phyloP scores from a whole-genome alignment of 2,888 invertebrate species.

The Nasonia oneida region DNA sequence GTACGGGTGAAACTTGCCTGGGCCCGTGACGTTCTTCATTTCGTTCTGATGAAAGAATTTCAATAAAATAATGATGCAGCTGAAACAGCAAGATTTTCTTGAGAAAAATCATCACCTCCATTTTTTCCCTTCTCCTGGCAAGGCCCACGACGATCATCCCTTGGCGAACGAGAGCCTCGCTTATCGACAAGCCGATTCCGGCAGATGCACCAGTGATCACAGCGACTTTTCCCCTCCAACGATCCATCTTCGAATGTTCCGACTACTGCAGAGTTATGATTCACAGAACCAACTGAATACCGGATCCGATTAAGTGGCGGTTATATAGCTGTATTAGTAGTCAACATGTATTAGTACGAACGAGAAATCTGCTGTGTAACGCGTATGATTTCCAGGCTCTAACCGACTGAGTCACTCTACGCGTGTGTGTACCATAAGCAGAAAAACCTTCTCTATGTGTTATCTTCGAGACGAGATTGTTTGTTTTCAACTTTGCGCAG shows the following conservation, averaged over 20 bases:
- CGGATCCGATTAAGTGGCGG: too few relatives aligned
- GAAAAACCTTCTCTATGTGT: too few relatives aligned
- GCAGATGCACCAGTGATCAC: slow-evolving; percentile 61
- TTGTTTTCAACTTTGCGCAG: too few relatives aligned
- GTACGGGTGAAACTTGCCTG: background rate
- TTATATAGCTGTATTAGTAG: too few relatives aligned
- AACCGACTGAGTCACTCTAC: too few relatives aligned
- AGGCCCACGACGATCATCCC: slow-evolving; percentile 15
- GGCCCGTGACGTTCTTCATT: background rate
- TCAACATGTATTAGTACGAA: too few relatives aligned
- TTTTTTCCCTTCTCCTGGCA: background rate
- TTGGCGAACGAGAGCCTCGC: slow-evolving; percentile 5
- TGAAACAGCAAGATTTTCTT: background rate
- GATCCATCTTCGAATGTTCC: background rate
- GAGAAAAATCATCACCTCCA: background rate
- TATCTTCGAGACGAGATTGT: too few relatives aligned
- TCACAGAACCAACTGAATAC: background rate
- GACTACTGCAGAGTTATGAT: too few relatives aligned
- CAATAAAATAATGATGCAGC: background rate
- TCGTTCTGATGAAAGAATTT: background rate
- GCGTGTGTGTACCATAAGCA: too few relatives aligned
- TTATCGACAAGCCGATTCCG: slow-evolving; percentile 11
- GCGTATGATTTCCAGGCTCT: too few relatives aligned
- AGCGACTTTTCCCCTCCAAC: background rate
- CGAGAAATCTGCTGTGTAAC: too few relatives aligned